Conservation (phyloP, 2,113 vertebrate genomes). For the Aldabrachelys gigantea region DNA sequence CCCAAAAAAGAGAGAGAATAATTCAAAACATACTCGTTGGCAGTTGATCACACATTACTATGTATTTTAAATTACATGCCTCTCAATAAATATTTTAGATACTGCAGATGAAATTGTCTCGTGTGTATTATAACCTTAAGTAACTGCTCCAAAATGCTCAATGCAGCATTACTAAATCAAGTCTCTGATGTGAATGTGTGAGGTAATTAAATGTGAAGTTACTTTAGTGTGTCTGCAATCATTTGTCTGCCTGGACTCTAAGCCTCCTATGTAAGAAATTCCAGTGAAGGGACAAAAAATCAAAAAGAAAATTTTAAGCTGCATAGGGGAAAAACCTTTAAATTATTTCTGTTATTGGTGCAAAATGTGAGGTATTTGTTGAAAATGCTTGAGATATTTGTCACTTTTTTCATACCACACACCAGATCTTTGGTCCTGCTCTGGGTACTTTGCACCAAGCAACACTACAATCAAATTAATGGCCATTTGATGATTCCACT, state of each 20-base stretch:
- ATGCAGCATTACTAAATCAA: background rate
- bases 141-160: background rate
- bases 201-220: background rate
- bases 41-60: background rate
- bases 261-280: background rate
- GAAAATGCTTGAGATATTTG: background rate
- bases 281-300: background rate
- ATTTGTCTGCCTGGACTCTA: background rate
- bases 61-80: background rate
- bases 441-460: background rate
- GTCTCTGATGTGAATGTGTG: background rate
- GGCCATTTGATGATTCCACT: background rate
- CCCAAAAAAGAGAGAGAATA: background rate
- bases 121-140: background rate
- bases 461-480: background rate
- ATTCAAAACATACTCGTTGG: background rate
- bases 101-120: background rate
- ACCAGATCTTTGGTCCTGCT: background rate
- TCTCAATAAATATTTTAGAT: background rate
- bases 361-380: background rate
- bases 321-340: background rate
- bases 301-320: background rate
- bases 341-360: background rate
- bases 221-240: background rate
- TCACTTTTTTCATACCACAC: background rate